These are phyloP conservation scores for Emydura subglobosa DNA, from an alignment of 2,113 vertebrate species.

Conservation along the genomic window DNA sequence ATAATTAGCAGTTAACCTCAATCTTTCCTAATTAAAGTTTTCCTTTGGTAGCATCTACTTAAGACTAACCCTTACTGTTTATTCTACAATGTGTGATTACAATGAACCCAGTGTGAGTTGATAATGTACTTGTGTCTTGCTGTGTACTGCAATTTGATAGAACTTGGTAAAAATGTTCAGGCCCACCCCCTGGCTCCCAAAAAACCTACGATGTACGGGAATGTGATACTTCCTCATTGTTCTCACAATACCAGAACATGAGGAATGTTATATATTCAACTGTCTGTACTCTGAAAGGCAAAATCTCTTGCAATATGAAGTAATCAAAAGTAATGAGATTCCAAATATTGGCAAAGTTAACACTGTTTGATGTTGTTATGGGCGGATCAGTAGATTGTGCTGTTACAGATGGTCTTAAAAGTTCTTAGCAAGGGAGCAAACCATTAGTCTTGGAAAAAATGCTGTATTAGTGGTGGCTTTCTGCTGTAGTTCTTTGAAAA, in stretches of 20 bases:
- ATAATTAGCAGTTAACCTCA: conserved; percentile 35
- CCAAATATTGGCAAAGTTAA: neutral
- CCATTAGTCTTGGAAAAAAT: neutral
- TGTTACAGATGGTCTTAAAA: neutral
- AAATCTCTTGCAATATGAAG: neutral
- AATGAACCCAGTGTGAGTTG: neutral
- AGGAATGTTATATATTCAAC: neutral
- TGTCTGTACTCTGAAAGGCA: neutral
- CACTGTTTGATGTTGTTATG: neutral
- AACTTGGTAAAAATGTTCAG: neutral
- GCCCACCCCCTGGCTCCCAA: neutral
- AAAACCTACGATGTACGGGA: neutral
- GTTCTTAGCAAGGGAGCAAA: neutral
- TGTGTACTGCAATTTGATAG: neutral
- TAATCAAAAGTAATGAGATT: neutral
- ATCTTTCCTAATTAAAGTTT: conserved; percentile 37
- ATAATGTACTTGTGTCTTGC: neutral
- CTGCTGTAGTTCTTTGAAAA: neutral
- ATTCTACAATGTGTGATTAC: conserved; percentile 3
- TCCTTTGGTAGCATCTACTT: conserved; percentile 2
- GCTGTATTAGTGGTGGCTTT: neutral
- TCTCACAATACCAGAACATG: neutral
- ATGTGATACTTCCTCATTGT: neutral
- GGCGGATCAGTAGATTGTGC: neutral
- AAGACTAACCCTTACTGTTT: conserved; percentile 14